These are phyloP conservation scores for Eilema griseolum DNA, from an alignment of 2,888 invertebrate species.

Conservation along the genomic window DNA sequence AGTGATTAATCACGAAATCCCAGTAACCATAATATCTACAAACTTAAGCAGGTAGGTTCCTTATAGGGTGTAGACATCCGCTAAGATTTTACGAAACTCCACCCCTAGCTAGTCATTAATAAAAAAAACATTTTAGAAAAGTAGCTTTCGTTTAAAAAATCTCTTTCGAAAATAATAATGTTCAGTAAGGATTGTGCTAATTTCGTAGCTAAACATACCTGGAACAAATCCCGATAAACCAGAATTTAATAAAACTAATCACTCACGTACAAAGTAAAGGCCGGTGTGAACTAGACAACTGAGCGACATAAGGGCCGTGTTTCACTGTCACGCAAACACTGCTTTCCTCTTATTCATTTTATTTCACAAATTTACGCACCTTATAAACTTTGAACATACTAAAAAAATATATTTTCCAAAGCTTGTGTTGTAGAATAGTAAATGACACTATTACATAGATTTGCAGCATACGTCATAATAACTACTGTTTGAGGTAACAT, in stretches of 20 bases:
- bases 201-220: background rate
- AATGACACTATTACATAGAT: background rate
- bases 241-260: conserved; percentile 23
- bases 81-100: no score
- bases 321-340: conserved; percentile 56
- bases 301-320: conserved; percentile 58
- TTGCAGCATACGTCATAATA: no score
- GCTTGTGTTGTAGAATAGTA: no score
- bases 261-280: conserved; percentile 32
- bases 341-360: conserved; percentile 70
- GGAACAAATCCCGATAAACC: background rate
- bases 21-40: no score
- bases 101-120: no score
- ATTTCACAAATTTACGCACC: conserved; percentile 57
- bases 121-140: no score
- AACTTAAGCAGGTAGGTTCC: no score
- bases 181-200: no score
- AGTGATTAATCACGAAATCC: no score
- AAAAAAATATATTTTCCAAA: background rate
- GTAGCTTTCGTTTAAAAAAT: no score
- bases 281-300: conserved; percentile 46
- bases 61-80: no score
- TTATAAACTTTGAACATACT: conserved; percentile 51
- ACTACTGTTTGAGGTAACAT: background rate
- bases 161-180: no score